Evolutionary conservation across 2,113 vertebrate species (phyloP), one percentile per base, ranked within the genome.

Genomic region (Ivindomyrus marchei): DNA sequence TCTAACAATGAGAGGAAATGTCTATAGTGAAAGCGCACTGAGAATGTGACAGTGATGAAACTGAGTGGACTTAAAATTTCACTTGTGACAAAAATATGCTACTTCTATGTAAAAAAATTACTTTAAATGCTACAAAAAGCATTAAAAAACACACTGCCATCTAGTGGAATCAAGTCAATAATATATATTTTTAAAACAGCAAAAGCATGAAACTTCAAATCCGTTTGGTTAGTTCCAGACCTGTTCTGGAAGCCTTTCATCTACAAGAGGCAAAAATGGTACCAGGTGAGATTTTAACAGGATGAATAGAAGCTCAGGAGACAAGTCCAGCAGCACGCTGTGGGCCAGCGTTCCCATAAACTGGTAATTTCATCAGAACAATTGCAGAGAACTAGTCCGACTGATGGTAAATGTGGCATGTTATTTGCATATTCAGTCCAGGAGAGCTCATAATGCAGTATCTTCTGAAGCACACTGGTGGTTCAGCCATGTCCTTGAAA

Each of bases 121-220:
- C 31, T 53, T 21, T 42, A 46, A 85, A 19, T 87, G 47, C 31
- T 36, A 53, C 50, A 87, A 36, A 89, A 89, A 74, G 19, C 13
- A 50, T 74, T 3, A 36, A 17, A 83, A 89, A 89, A 80, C 27
- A 52, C 47, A 89, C 70, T 89, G 88, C 88, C 88, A 46, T 36
- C 88, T 89, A 45, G 88, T 89, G 88, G 88, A 83, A 88, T n/a
- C n/a, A 31, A 50, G 5, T 47, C 46, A 87, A 53, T 47, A 52
- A 53, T 4, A 85, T 42, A 45, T 46, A 85, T 45, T 56, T n/a
- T 88, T 88, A n/a, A 52, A n/a, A 15, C 10, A 42, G 50, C 53
- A 53, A 88, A 39, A 27, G 47, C 6, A 1, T 58, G 58, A 58
- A 56, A 56, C 31, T 21, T 31, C 7, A 84, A 46, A 87, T 52